These are phyloP conservation scores for Megathymus violae DNA, from an alignment of 1,140 invertebrate genomes.

Conservation along the genomic window DNA sequence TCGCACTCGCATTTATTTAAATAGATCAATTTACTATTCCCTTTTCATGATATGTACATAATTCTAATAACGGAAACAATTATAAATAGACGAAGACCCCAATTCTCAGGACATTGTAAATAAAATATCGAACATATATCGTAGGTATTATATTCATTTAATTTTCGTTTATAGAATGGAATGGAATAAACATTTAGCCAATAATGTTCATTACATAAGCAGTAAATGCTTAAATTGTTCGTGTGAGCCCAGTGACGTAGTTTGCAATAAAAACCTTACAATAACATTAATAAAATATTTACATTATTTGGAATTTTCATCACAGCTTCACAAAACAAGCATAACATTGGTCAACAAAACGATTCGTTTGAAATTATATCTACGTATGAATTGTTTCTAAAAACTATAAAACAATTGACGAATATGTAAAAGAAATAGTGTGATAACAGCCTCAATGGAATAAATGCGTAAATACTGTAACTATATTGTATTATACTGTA, in stretches of 20 bases:
- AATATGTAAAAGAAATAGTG: slow-evolving; percentile 52
- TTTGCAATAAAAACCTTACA: slow-evolving; percentile 70
- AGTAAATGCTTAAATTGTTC: slow-evolving; percentile 69
- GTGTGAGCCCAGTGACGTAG: slow-evolving; percentile 76
- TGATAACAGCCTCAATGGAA: slow-evolving; percentile 66
- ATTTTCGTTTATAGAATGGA: slow-evolving; percentile 80
- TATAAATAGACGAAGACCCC: not conserved
- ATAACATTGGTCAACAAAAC: slow-evolving; percentile 79
- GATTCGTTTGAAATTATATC: slow-evolving; percentile 58
- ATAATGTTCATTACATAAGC: slow-evolving; percentile 70
- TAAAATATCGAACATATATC: slow-evolving; percentile 50
- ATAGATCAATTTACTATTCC: too few species aligned
- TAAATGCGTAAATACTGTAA: slow-evolving; percentile 82
- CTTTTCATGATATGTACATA: too few species aligned
- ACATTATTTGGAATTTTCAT: slow-evolving; percentile 83
- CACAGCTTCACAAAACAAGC: slow-evolving; percentile 83
- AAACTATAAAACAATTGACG: slow-evolving; percentile 77
- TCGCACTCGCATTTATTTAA: too few species aligned
- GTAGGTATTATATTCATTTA: slow-evolving; percentile 76
- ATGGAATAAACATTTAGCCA: slow-evolving; percentile 82
- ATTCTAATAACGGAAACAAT: too few species aligned
- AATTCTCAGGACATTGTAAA: slow-evolving; percentile 14
- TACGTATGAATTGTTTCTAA: slow-evolving; percentile 55
- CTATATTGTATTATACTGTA: too few species aligned
- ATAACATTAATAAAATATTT: slow-evolving; percentile 81